A percentile compares a stretch with the other conserved stretches of the same genome.
phyloP scores from a whole-genome alignment of 2,113 vertebrate species.

The Syrmaticus mikado region DNA sequence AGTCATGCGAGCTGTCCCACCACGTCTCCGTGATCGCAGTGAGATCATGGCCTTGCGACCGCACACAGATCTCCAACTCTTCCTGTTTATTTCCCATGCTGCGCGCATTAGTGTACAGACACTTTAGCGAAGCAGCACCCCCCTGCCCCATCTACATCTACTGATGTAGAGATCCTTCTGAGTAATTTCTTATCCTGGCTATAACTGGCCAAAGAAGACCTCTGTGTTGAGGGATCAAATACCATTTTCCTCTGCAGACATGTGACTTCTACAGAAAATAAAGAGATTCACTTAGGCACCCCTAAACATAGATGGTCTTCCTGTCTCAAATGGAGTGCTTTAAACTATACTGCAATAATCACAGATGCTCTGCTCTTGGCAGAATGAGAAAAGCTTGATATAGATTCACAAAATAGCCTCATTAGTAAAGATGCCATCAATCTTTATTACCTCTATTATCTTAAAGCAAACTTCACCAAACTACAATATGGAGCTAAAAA shows the following conservation, averaged over 20 bases:
- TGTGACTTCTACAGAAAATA: neutral
- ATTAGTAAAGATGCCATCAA: conserved; percentile 28
- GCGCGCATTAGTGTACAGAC: too few relatives aligned
- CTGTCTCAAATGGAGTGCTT: neutral
- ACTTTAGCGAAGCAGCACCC: too few relatives aligned
- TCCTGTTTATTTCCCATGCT: too few relatives aligned
- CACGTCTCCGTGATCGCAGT: too few relatives aligned
- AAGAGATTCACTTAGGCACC: neutral
- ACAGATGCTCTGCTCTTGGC: conserved; percentile 66
- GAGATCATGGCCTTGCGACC: too few relatives aligned
- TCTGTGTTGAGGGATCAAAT: neutral
- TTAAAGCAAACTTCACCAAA: conserved; percentile 49
- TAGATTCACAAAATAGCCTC: conserved; percentile 36
- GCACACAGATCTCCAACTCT: too few relatives aligned
- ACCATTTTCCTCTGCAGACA: neutral
- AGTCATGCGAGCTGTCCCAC: too few relatives aligned
- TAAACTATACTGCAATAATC: conserved; percentile 25
- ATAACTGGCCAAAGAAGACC: neutral
- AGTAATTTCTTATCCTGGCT: neutral
- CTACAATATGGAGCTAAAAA: neutral
- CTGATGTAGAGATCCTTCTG: neutral
- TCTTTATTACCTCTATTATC: conserved; percentile 53
- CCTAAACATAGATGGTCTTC: conserved; percentile 1
- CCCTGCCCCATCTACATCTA: too few relatives aligned
- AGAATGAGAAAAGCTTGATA: conserved; percentile 40